Conservation (phyloP, 2,888 invertebrate genomes). For the Furcula furcula region DNA sequence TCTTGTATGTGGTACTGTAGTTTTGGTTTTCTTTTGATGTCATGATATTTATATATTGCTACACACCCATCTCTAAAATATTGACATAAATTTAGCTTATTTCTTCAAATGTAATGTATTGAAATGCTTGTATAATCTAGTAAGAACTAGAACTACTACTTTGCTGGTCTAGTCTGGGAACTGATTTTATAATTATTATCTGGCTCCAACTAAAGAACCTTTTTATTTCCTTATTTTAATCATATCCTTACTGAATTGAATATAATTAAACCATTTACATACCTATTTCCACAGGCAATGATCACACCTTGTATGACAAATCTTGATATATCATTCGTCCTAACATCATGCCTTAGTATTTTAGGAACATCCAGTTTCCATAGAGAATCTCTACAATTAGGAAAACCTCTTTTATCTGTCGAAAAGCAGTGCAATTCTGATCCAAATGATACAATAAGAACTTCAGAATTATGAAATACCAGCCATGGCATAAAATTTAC, state of each 20-base stretch:
- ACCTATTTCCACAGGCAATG: constrained; percentile 73
- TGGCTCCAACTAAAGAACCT: too few relatives aligned
- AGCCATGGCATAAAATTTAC: constrained; percentile 73
- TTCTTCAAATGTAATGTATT: too few relatives aligned
- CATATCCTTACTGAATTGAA: too few relatives aligned
- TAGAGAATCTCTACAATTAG: constrained; percentile 29
- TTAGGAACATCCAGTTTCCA: constrained; percentile 62
- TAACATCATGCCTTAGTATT: constrained; percentile 51
- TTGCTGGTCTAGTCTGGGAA: too few relatives aligned
- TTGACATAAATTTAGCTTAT: too few relatives aligned
- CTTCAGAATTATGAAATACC: constrained; percentile 45
- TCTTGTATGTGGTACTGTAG: constrained; percentile 48
- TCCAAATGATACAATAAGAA: constrained; percentile 52
- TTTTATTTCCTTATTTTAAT: too few relatives aligned
- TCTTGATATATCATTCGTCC: constrained; percentile 72
- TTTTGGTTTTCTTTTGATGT: constrained; percentile 39
- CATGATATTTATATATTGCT: constrained; percentile 42
- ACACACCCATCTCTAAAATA: constrained; percentile 63
- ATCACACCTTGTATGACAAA: constrained; percentile 55
- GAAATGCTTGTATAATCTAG: too few relatives aligned
- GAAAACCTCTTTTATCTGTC: constrained; percentile 43
- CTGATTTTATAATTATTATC: too few relatives aligned
- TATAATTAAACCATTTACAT: too few relatives aligned
- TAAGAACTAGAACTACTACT: too few relatives aligned
- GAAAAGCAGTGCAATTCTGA: constrained; percentile 52